These are phyloP conservation scores for Papilio helenus DNA, from an alignment of 1,140 invertebrate species.

Conservation along the genomic window DNA sequence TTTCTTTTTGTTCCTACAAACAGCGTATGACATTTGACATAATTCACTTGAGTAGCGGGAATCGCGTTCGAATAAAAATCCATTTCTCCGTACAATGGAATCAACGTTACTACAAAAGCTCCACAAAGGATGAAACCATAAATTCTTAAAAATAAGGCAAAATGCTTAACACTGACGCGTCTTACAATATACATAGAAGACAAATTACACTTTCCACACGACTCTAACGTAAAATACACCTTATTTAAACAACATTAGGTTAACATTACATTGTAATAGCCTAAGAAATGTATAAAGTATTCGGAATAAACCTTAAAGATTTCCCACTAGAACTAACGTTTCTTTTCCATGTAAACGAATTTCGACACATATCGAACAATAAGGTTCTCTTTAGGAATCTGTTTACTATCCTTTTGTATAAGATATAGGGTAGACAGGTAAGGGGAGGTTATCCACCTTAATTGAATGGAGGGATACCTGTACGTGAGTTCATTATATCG, in stretches of 20 bases:
- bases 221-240: not conserved
- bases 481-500: conserved; percentile 20
- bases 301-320: conserved; percentile 31
- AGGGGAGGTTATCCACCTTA: not conserved
- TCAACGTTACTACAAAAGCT: conserved; percentile 26
- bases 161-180: conserved; percentile 19
- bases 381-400: not conserved
- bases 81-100: conserved; percentile 13
- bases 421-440: not conserved
- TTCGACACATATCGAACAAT: conserved; percentile 32
- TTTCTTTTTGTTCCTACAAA: not conserved
- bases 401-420: not conserved
- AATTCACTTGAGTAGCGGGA: not conserved
- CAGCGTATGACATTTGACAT: conserved; percentile 9
- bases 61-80: not conserved
- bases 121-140: conserved; percentile 30
- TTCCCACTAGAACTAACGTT: conserved; percentile 38
- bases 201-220: conserved; percentile 16
- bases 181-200: conserved; percentile 30
- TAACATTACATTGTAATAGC: not conserved
- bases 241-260: not conserved
- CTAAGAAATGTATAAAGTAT: not conserved
- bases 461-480: conserved; percentile 17
- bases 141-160: conserved; percentile 39
- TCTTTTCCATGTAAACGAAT: conserved; percentile 35